Base-by-base conservation (phyloP, 2,888 invertebrate species). In the Philereme transversata region DNA sequence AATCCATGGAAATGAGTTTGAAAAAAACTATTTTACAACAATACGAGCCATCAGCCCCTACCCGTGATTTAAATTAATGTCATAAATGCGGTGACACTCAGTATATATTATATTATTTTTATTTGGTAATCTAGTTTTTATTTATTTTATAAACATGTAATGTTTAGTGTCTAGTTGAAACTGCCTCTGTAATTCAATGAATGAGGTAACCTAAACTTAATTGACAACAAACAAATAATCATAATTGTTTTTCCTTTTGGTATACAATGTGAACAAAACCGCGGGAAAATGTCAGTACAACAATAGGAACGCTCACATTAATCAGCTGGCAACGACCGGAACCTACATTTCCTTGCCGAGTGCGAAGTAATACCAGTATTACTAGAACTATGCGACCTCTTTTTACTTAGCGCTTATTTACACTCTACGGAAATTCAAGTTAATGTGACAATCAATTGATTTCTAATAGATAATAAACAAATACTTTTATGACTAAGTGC, bases 191-290 rank as follows among this genome's bases (percentile, higher is more conserved):
- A 22, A 22, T 22, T 22, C 22, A 22, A 22, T 22, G 3, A 22
- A 22, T 22, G 22, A 22, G 3, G 22, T 22, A 22, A 22, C 22
- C 22, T 22, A 22, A 22, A 22, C 22, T 22, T 22, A 22, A 22
- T 22, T 22, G 22, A 22, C 22, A 22, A 22, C 22, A 22, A 22
- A 22, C 22, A 22, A 10, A 5, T 11, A 10, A 45, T 22, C 8
- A 7, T 10, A 11, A 6, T 11, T 7, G 7, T 22, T 45, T 22
- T 45, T 45, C 11, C 33, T 34, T 10, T 51, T 49, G 22, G 44
- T 7, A 45, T 44, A 47, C 53, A 58, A 59, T 59, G 62, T 59
- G 58, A 66, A 66, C 45, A 62, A 54, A 68, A 66, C 66, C 62
- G 64, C 64, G 68, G 58, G 68, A 68, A 60, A 51, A 56, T 36